Evolutionary conservation across 1,140 invertebrate species (phyloP), one percentile per base, ranked within the genome.

Genomic region (Aphaenogaster floridana): DNA sequence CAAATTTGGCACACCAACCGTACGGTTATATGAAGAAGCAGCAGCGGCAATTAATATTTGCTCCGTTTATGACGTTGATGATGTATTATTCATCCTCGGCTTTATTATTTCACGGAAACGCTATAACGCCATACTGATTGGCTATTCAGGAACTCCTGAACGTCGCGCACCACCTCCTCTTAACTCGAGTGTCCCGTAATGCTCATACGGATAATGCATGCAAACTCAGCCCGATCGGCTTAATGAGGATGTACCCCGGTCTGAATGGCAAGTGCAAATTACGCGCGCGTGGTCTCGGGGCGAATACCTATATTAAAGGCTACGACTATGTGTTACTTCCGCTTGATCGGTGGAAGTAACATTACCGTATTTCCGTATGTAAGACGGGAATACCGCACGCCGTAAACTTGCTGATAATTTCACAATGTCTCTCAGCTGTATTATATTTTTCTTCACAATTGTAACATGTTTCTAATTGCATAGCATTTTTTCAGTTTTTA

Each of bases 231-330:
- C 89, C 76, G 91, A 92, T 90, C 88, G 57, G 76, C 52, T 92
- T 92, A 92, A 92, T 85, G 83, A 92, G 91, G 91, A 92, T 92
- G 84, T 90, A 85, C 88, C 78, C 39, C 61, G 61, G 87, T 91
- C 80, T 88, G 88, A 88, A 91, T 91, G 90, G 80, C 89, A 68
- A 71, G 88, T 87, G 88, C 57, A 74, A 91, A 91, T 91, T 90
- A 90, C 36, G 59, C 81, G 85, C 72, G 88, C 69, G 50, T 66
- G 59, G 39, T 86, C 79, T 57, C 68, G 59, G 28, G 39, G 64
- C 74, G 85, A 84, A 89, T 59, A 69, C 59, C 42, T 57, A 50
- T 66, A 86, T 88, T 88, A 89, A 91, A 21, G 76, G 61, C 42
- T 66, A 21, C 61, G 50, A 28, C 45, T 64, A 61, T 66, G 42